Percentiles rank a stretch among this genome's conserved stretches.
Evolutionary conservation across 2,797 vertebrate genomes (phyloP).

Genomic region (Crocodylus rhombifer): DNA sequence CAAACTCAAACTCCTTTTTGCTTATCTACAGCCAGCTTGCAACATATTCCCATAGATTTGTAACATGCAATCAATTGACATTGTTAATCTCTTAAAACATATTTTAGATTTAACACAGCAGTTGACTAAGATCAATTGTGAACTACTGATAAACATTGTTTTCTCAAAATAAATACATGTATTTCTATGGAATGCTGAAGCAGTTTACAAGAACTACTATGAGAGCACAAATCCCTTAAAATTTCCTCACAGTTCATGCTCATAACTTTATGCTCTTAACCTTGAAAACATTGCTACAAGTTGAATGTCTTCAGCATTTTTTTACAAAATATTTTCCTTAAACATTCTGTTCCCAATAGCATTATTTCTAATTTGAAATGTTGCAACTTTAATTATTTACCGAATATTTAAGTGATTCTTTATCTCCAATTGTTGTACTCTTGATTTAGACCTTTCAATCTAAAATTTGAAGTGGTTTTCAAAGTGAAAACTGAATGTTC

Average conservation of each 20-base stretch:
- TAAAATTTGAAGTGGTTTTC: not conserved
- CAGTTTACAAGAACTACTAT: not conserved
- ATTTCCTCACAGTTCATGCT: not conserved
- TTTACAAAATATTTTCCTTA: not conserved
- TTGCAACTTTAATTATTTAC: conserved; percentile 15
- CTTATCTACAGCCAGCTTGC: rapidly evolving
- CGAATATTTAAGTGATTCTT: not conserved
- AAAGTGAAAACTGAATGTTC: too few relatives aligned
- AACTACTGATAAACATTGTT: not conserved
- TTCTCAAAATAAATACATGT: not conserved
- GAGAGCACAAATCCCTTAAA: not conserved
- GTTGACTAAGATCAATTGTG: not conserved
- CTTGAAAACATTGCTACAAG: not conserved
- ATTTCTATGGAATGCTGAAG: not conserved
- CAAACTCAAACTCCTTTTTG: not conserved
- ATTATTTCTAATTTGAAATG: not conserved
- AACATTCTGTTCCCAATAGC: not conserved
- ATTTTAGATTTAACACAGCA: not conserved
- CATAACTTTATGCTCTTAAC: not conserved
- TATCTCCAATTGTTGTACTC: not conserved
- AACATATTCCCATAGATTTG: not conserved
- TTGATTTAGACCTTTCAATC: conserved; percentile 19
- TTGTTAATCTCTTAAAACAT: not conserved
- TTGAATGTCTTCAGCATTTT: not conserved
- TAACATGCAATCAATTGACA: not conserved